A percentile compares a stretch with the other conserved stretches of the same genome.
Conservation (phyloP, 2,888 invertebrate genomes). For the Synanthedon myopaeformis region DNA sequence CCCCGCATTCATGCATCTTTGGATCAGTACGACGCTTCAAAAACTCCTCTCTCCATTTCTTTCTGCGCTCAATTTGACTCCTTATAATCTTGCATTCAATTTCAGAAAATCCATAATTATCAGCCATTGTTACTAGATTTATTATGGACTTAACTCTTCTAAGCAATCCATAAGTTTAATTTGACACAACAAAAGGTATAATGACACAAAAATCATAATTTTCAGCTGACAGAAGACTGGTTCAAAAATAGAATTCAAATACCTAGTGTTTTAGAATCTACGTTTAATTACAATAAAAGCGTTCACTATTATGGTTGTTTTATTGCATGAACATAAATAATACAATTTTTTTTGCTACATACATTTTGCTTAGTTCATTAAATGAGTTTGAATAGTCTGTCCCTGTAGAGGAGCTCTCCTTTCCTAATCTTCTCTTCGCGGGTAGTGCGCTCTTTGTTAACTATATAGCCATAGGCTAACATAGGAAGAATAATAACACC, state of each 20-base stretch:
- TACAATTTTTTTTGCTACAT: no score
- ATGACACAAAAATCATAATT: no score
- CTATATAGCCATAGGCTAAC: constrained; percentile 53
- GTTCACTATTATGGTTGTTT: no score
- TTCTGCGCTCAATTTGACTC: constrained; percentile 71
- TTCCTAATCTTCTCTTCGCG: constrained; percentile 73
- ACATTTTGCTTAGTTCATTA: not conserved
- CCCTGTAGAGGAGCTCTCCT: constrained; percentile 81
- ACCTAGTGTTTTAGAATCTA: no score
- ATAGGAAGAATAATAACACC: constrained; percentile 69
- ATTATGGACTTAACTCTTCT: not conserved
- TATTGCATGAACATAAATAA: no score
- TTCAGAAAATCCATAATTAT: constrained; percentile 59
- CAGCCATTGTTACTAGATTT: constrained; percentile 13
- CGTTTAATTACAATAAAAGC: no score
- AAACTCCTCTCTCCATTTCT: constrained; percentile 74
- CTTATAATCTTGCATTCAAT: constrained; percentile 62
- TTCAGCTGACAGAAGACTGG: no score
- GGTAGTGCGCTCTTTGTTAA: constrained; percentile 62
- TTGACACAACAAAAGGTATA: no score
- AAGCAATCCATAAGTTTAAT: no score
- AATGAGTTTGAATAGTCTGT: constrained; percentile 76
- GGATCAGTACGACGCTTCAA: constrained; percentile 78
- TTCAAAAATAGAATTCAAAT: no score
- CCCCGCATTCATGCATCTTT: constrained; percentile 71